phyloP scores from a whole-genome alignment of 2,888 invertebrate genomes.

The Proisotoma minuta region DNA sequence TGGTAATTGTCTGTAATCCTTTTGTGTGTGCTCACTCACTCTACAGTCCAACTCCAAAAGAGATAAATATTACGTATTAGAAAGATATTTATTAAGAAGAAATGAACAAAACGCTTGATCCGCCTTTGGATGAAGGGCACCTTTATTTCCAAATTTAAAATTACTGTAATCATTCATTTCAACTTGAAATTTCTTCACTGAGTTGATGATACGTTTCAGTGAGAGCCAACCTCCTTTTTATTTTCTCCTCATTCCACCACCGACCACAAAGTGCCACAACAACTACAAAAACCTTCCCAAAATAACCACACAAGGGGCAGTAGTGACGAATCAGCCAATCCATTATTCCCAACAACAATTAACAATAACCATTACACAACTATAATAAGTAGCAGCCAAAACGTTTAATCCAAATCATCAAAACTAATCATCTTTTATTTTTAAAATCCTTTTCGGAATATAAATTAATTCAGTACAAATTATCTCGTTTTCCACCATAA shows the following conservation, averaged over 20 bases:
- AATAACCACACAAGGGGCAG: too few relatives aligned
- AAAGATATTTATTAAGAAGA: slow-evolving; percentile 25
- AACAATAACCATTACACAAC: not conserved
- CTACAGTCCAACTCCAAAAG: not conserved
- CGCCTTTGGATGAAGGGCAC: slow-evolving; percentile 48
- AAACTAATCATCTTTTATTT: slow-evolving; percentile 11
- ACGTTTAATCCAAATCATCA: slow-evolving; percentile 11
- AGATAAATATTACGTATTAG: not conserved
- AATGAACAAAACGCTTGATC: slow-evolving; percentile 43
- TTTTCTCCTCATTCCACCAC: slow-evolving; percentile 35
- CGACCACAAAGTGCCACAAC: not conserved
- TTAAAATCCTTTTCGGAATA: slow-evolving; percentile 9
- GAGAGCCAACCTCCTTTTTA: slow-evolving; percentile 41
- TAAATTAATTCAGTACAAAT: not conserved
- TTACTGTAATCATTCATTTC: slow-evolving; percentile 49
- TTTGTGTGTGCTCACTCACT: too few relatives aligned
- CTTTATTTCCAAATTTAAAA: slow-evolving; percentile 46
- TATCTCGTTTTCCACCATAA: not conserved
- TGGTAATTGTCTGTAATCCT: too few relatives aligned
- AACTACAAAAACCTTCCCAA: too few relatives aligned
- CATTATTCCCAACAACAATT: not conserved
- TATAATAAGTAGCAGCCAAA: too few relatives aligned
- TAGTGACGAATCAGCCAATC: not conserved
- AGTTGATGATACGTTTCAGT: slow-evolving; percentile 47
- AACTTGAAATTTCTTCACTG: slow-evolving; percentile 48